A percentile compares a stretch with the other conserved stretches of the same genome.
Conservation (phyloP, 2,113 vertebrate genomes). For the Condylura cristata region DNA sequence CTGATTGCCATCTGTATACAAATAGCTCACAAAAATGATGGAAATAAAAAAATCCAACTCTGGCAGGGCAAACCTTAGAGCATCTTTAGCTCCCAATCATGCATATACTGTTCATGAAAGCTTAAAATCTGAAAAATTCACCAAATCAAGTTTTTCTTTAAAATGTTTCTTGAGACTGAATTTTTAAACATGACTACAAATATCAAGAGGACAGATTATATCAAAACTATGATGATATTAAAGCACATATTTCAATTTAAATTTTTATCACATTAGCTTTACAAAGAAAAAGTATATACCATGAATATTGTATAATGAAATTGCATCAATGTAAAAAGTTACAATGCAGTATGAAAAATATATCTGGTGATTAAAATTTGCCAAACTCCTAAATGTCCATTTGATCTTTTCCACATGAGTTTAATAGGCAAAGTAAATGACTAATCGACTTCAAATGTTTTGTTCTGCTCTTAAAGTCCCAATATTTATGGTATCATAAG, state of each 20-base stretch:
- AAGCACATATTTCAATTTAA: not conserved
- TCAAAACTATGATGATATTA: not conserved
- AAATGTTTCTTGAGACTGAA: not conserved
- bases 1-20: accelerated
- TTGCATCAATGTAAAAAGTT: not conserved
- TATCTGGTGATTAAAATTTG: not conserved
- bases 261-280: not conserved
- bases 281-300: not conserved
- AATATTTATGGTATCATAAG: not conserved
- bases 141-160: not conserved
- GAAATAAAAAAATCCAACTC: not conserved
- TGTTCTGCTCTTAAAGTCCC: not conserved
- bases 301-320: not conserved
- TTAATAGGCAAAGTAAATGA: not conserved
- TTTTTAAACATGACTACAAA: not conserved
- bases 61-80: not conserved
- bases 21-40: not conserved
- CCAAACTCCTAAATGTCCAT: not conserved
- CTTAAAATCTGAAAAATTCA: not conserved
- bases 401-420: not conserved
- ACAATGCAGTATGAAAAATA: not conserved
- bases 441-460: not conserved
- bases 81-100: no score
- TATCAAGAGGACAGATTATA: not conserved
- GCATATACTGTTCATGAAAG: not conserved